Evolutionary conservation across 2,113 vertebrate species (phyloP), one percentile per base, ranked within the genome.

Genomic region (Tauraco erythrolophus): DNA sequence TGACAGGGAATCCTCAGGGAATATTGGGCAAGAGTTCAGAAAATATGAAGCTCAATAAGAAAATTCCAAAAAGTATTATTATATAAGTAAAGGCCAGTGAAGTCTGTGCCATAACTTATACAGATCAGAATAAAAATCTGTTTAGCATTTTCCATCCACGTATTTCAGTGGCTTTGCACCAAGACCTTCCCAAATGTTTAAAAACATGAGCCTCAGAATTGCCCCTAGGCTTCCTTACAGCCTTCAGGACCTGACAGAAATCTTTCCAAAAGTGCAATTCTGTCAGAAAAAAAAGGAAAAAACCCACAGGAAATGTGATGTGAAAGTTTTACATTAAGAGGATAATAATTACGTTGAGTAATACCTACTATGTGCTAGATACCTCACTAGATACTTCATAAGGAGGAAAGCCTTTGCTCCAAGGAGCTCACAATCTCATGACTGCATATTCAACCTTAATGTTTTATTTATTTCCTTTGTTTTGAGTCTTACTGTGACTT

Each of bases 391-490:
- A 65, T 45, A 28, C 31, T 88, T 94, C 43, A 48, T 35, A 79
- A 54, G 53, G 30, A 92, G n/a, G 33, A 88, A 71, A 93, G 28
- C 11, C 50, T 92, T 85, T 72, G 70, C 71, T 93, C n/a, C 31
- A 61, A 85, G 92, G 70, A 92, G 58, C n/a, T 97, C 71, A 77
- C n/a, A 84, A 45, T 77, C 79, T 92, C 75, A 39, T 28, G 60
- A n/a, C 27, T 91, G 46, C 15, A 84, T 72, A 88, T 84, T 65
- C 64, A 91, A 45, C 43, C 28, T 23, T 91, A 81, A 92, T 90
- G 92, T 95, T 94, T 90, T 94, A 95, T 96, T 95, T 92, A 92
- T 93, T 92, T 95, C 39, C 62, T 92, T 94, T 96, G 68, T 87
- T 94, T 95, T 81, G 68, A 88, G n/a, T 79, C 72, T 84, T 71